A percentile compares a stretch with the other conserved stretches of the same genome.
phyloP scores from a whole-genome alignment of 2,113 vertebrate genomes.

The Callorhinus ursinus region DNA sequence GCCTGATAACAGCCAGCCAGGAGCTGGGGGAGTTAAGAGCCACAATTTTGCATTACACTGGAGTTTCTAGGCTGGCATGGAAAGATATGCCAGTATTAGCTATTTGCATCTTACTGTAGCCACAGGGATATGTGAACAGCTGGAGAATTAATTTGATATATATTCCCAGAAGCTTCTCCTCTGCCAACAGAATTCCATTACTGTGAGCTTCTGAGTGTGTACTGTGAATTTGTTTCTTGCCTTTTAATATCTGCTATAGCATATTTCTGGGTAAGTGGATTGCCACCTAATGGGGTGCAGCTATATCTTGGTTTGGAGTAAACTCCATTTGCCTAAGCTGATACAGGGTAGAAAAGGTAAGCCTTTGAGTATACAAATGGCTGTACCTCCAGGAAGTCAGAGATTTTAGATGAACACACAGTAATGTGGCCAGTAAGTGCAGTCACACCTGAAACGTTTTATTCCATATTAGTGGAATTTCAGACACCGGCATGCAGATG shows the following conservation, averaged over 20 bases:
- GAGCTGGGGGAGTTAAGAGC: conserved; percentile 54
- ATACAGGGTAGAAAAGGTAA: background rate
- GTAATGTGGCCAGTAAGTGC: background rate
- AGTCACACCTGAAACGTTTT: background rate
- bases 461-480: background rate
- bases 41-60: conserved; percentile 57
- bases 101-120: conserved; percentile 76
- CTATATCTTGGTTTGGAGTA: conserved; percentile 48
- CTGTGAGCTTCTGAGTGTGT: conserved; percentile 62
- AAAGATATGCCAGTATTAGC: conserved; percentile 73
- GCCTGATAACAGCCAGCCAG: conserved; percentile 48
- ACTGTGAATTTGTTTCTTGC: conserved; percentile 63
- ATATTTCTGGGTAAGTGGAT: conserved; percentile 65
- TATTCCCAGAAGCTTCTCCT: conserved; percentile 75
- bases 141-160: conserved; percentile 82
- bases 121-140: conserved; percentile 78
- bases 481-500: background rate
- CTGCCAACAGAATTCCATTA: conserved; percentile 80
- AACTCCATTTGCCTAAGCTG: conserved; percentile 51
- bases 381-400: background rate
- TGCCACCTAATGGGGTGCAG: background rate
- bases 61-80: conserved; percentile 63
- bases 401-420: background rate
- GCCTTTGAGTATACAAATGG: background rate
- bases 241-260: conserved; percentile 61